Base-by-base conservation (phyloP, 35 echinoderm and acorn worm species). In the Ophioderma brevispina region DNA sequence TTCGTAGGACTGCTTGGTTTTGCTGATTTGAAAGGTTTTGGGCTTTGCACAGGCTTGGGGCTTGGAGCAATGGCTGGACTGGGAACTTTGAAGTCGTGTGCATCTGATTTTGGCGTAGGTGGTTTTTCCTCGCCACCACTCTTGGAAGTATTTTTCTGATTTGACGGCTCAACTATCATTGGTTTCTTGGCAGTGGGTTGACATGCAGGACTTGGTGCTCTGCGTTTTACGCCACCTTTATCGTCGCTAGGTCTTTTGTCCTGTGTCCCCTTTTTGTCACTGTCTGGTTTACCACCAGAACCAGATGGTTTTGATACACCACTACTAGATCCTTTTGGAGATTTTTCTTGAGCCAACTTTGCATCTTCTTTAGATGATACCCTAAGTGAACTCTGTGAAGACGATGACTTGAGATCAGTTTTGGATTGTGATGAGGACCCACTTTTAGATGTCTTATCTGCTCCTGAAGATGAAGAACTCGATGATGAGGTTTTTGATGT, bases 61-160 rank as follows among this genome's bases (percentile, higher is more conserved):
- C 90, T 91, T 38, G 94, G 94, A 52, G 86, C 82, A 75, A 96
- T 82, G 19, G 94, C 94, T 33, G 94, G 94, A 77, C 94, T 96
- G 28, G 94, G 94, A 25, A 96, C 94, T 77, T 96, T 96, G 78
- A 96, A 96, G 42, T 96, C 94, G 64, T 49, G 59, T 33, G 79
- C 87, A 31, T 77, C 63, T 76, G 81, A 17, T 79, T 77, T 39
- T 84, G 81, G 63, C 41, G 35, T 91, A 13, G 40, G 77, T 25
- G 75, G 33, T 83, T 91, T 91, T 23, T 37, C 38, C 43, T 33
- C 52, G 50, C 15, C 64, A 31, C 55, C 40, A 0, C 78, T 18
- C 28, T 33, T 52, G 13, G 46, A 35, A 21, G 83, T 32, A 38
- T 2, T 6, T 30, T 30, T 77, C n/a, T 30, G 75, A 8, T 6